Conservation (phyloP, 2,113 vertebrate species). For the Corythaeola cristata region DNA sequence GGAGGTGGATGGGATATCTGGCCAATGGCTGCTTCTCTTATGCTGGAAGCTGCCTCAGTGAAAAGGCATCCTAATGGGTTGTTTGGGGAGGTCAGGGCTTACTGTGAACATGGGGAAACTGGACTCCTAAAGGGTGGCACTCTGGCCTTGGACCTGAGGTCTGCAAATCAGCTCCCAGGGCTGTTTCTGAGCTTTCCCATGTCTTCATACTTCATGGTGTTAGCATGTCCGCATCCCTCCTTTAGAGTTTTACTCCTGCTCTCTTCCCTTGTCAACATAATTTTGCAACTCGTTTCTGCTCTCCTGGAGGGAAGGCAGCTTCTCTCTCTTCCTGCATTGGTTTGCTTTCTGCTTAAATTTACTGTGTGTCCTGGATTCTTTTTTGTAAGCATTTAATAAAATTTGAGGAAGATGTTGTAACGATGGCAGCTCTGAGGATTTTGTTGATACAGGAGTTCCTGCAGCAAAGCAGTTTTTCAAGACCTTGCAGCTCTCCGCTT, state of each 20-base stretch:
- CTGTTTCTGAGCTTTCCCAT: not conserved
- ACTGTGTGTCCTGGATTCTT: not conserved
- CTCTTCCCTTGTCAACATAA: no score
- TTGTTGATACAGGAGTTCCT: not conserved
- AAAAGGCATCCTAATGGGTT: not conserved
- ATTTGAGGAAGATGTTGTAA: constrained; percentile 34
- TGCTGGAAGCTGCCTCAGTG: not conserved
- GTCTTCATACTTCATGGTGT: not conserved
- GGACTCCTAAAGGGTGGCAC: not conserved
- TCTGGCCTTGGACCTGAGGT: not conserved
- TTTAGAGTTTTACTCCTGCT: not conserved
- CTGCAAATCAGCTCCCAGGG: not conserved
- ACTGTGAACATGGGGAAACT: not conserved
- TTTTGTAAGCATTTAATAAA: constrained; percentile 72
- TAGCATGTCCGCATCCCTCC: not conserved
- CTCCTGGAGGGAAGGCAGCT: not conserved
- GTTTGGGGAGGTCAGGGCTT: not conserved
- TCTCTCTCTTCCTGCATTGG: not conserved
- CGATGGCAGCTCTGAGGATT: not conserved
- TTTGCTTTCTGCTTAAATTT: constrained; percentile 52
- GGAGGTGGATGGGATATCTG: not conserved
- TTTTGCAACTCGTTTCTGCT: not conserved
- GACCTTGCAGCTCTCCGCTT: not conserved
- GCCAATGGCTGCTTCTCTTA: not conserved
- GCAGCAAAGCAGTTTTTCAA: not conserved